Percentiles rank a stretch among this genome's conserved stretches.
Conservation (phyloP, 2,797 vertebrate species). For the Labeo calbasu region DNA sequence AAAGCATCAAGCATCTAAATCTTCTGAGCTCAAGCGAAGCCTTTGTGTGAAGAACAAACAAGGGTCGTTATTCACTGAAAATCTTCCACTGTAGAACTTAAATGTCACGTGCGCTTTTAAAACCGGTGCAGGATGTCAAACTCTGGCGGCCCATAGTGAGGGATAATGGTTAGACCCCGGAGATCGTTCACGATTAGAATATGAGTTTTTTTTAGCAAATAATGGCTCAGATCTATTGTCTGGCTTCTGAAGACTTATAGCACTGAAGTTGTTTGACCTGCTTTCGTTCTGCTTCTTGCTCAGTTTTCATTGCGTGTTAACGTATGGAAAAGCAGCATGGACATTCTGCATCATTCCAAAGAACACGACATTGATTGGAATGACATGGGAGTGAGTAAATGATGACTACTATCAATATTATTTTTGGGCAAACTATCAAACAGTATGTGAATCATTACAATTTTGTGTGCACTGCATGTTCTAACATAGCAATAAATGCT, state of each 20-base stretch:
- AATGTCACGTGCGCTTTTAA: background rate
- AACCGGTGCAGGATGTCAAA: background rate
- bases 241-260: background rate
- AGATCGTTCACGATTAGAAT: background rate
- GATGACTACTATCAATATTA: slow-evolving; percentile 4
- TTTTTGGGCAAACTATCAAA: background rate
- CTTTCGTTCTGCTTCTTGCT: background rate
- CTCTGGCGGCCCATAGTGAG: background rate
- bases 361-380: background rate
- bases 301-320: background rate
- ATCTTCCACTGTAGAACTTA: background rate
- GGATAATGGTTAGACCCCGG: too few relatives aligned
- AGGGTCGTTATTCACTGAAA: background rate
- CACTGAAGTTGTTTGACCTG: background rate
- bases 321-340: background rate
- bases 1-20: background rate
- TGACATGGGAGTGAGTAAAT: background rate
- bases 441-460: background rate
- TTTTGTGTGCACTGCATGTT: slow-evolving; percentile 1
- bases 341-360: slow-evolving; percentile 1
- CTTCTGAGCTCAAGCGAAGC: background rate
- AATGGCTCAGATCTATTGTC: background rate
- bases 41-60: slow-evolving; percentile 4
- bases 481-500: background rate
- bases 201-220: background rate